A percentile compares a stretch with the other conserved stretches of the same genome.
Evolutionary conservation across 2,113 vertebrate species (phyloP).

Genomic region (Thunnus maccoyii): DNA sequence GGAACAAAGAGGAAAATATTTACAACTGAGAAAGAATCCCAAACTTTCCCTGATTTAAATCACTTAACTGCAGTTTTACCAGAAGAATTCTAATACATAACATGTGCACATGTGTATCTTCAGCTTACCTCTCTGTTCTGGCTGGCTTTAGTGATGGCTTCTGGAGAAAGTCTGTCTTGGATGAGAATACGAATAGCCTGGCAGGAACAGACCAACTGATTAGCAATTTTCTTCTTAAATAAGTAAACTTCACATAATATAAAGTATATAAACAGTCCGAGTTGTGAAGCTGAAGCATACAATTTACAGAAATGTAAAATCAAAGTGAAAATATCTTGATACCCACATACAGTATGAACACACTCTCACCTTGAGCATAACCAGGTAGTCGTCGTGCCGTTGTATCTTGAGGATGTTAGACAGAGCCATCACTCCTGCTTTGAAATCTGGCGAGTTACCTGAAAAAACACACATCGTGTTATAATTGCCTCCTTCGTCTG

Average conservation of each 20-base stretch:
- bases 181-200: slow-evolving; percentile 97
- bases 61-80: no score
- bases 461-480: neutral
- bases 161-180: slow-evolving; percentile 94
- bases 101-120: neutral
- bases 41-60: no score
- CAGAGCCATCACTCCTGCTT: slow-evolving; percentile 95
- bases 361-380: slow-evolving; percentile 94
- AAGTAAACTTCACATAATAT: neutral
- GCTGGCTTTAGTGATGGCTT: slow-evolving; percentile 92
- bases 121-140: slow-evolving; percentile 91
- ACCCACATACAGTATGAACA: no score
- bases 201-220: neutral
- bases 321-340: neutral
- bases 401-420: slow-evolving; percentile 96
- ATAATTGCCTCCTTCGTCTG: neutral
- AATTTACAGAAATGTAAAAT: neutral
- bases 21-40: neutral
- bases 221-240: neutral
- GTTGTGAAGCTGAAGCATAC: no score
- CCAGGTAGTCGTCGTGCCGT: slow-evolving; percentile 95
- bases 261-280: neutral
- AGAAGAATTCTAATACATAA: no score
- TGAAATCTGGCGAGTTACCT: slow-evolving; percentile 97
- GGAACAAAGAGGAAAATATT: slow-evolving; percentile 5